These are phyloP conservation scores for Cygnus atratus DNA, from an alignment of 2,113 vertebrate genomes.

Conservation along the genomic window DNA sequence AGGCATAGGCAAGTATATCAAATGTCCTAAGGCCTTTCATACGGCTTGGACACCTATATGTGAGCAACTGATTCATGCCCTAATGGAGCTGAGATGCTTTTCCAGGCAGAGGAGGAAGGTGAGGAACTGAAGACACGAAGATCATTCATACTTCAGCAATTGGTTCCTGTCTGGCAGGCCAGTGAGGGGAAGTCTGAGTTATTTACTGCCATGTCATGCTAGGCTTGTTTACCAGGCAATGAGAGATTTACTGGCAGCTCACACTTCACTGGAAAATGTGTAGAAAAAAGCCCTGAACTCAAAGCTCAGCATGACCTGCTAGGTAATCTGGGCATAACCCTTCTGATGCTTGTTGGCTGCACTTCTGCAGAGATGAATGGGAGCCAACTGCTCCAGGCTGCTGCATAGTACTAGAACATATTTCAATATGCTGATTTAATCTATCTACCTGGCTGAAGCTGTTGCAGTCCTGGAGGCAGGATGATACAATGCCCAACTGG, in stretches of 20 bases:
- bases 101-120: neutral
- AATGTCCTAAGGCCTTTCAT: neutral
- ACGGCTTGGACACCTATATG: neutral
- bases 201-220: neutral
- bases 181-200: neutral
- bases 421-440: constrained; percentile 75
- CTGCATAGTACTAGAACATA: neutral
- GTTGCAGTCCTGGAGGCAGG: neutral
- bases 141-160: neutral
- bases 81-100: neutral
- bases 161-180: neutral
- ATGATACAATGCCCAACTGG: neutral
- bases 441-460: neutral
- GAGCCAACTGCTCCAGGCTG: neutral
- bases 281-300: neutral
- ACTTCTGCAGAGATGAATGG: neutral
- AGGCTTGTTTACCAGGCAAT: neutral
- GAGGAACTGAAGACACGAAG: neutral
- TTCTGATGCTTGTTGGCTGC: neutral
- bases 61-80: neutral
- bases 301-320: neutral
- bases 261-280: neutral
- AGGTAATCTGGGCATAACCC: neutral
- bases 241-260: neutral
- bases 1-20: neutral